phyloP scores from a whole-genome alignment of 1,140 invertebrate genomes.

The Drosophila punjabiensis region DNA sequence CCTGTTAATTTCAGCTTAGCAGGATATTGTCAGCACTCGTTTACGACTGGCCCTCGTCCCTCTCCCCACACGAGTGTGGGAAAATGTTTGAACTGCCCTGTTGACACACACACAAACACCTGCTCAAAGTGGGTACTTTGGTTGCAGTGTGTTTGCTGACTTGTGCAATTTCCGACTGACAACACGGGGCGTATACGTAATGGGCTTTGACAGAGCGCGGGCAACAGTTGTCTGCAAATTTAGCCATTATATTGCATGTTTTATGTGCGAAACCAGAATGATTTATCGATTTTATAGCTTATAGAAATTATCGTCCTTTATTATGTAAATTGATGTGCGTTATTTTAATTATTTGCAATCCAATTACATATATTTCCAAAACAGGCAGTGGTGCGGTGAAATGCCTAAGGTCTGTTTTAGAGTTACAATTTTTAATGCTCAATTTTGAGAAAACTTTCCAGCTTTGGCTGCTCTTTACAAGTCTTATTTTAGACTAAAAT shows the following conservation, averaged over 20 bases:
- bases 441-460: no score
- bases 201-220: constrained; percentile 33
- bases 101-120: constrained; percentile 44
- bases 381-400: neutral
- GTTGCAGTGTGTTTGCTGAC: constrained; percentile 69
- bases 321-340: constrained; percentile 1
- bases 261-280: neutral
- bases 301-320: neutral
- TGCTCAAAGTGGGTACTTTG: constrained; percentile 37
- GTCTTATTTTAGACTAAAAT: no score
- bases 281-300: neutral
- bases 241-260: constrained; percentile 8
- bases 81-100: constrained; percentile 53
- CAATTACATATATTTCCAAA: neutral
- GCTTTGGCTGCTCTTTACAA: no score
- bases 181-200: constrained; percentile 69
- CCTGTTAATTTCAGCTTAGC: constrained; percentile 68
- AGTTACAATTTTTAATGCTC: neutral
- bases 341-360: constrained; percentile 11
- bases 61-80: constrained; percentile 17
- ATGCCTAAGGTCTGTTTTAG: neutral
- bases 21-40: constrained; percentile 76
- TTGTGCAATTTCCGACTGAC: constrained; percentile 75
- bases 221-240: constrained; percentile 34
- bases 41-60: constrained; percentile 17